These are phyloP conservation scores for Molorchus minor DNA, from an alignment of 2,888 invertebrate genomes.

Conservation along the genomic window DNA sequence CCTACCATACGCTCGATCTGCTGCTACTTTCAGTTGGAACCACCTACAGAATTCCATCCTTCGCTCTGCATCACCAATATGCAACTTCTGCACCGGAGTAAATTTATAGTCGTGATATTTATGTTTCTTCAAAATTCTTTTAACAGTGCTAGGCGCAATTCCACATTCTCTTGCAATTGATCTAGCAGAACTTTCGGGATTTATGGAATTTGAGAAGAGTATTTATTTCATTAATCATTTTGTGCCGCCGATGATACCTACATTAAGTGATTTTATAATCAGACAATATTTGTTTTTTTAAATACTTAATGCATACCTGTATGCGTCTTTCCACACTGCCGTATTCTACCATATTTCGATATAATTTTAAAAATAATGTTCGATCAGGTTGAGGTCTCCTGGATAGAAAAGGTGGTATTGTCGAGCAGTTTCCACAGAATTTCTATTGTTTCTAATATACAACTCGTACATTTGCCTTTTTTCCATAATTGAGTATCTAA, in stretches of 20 bases:
- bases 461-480: too few species aligned
- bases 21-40: neutral
- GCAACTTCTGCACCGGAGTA: neutral
- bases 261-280: neutral
- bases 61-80: neutral
- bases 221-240: neutral
- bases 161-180: neutral
- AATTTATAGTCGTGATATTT: constrained; percentile 2
- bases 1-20: too few species aligned
- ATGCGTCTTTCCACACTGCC: neutral
- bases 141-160: neutral
- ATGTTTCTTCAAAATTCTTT: neutral
- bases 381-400: neutral
- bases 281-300: neutral
- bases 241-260: neutral
- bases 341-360: too few species aligned
- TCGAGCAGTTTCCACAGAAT: neutral
- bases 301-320: neutral
- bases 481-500: too few species aligned
- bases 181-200: neutral
- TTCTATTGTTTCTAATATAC: neutral
- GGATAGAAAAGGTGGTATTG: neutral
- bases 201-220: neutral
- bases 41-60: neutral
- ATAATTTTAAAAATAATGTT: too few species aligned